Evolutionary conservation across 2,113 vertebrate species (phyloP), one percentile per base, ranked within the genome.

Genomic region (Alosa alosa): DNA sequence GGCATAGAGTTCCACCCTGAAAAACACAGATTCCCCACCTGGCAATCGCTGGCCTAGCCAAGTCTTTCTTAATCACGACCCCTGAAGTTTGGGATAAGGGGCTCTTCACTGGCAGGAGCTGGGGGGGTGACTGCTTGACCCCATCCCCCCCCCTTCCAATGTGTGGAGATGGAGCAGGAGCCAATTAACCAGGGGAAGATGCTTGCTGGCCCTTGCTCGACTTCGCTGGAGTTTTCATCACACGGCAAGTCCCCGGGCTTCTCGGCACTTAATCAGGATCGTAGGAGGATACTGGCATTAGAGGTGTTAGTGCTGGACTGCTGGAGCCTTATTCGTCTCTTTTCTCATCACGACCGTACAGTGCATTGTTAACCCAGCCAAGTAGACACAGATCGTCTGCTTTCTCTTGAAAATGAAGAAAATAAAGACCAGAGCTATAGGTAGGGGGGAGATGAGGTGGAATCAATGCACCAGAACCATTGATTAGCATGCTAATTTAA

Each of bases 101-200:
- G 72, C 72, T 78, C 72, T 78, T 78, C 25, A 31, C 72, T 78
- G 25, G 72, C 31, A 13, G 31, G 68, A 36, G 31, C 68, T 11
- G 68, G 68, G 68, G 68, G n/a, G n/a, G 68, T 22, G 31, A 25
- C 31, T 13, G 68, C 25, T 25, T 36, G 68, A 36, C 31, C 41
- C 4, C 41, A 2, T 3, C 41, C 41, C 4, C 4, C 41, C 41
- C 41, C 41, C 4, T 44, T 44, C 41, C 41, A 25, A 9, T 3
- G 68, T 13, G 72, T 13, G 3, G 36, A 11, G 17, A 13, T 60
- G 72, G 72, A 3, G 72, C 2, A 39, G 20, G 72, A 78, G 36
- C 72, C 72, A 78, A 78, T 78, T 78, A 78, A 10, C 72, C 72
- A 41, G 72, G 72, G 72, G 39, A 11, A 78, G 72, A 78, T 39